These are phyloP conservation scores for Coturnix japonica DNA, from an alignment of 2,113 vertebrate species.

Conservation along the genomic window DNA sequence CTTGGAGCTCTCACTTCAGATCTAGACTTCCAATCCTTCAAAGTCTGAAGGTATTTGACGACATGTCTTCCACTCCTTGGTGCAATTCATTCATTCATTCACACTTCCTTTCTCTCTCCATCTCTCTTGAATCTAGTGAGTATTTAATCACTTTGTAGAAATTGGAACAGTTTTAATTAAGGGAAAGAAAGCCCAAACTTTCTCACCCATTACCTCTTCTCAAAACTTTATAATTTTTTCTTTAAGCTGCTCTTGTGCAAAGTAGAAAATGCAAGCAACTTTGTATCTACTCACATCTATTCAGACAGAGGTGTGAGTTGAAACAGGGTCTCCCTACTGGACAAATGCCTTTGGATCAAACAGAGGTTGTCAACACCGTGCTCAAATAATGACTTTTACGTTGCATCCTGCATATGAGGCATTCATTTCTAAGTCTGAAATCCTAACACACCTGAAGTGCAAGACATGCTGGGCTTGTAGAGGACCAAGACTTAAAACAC, in stretches of 20 bases:
- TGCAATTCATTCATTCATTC: not conserved
- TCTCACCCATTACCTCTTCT: not conserved
- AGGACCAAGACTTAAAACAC: not conserved
- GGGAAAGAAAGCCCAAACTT: not conserved
- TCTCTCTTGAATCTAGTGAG: not conserved
- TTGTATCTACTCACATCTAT: not conserved
- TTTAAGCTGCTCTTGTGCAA: not conserved
- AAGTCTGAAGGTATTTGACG: not conserved
- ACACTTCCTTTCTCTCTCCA: accelerated
- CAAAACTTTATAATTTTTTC: not conserved
- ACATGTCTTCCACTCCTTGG: not conserved
- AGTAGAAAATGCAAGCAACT: not conserved
- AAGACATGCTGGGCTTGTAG: not conserved
- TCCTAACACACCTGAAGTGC: not conserved
- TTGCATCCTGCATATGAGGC: not conserved
- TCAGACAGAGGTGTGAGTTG: not conserved
- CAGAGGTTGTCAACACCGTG: accelerated
- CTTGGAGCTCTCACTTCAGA: not conserved
- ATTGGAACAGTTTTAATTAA: not conserved
- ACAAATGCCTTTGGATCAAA: not conserved
- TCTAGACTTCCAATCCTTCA: not conserved
- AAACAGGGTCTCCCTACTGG: not conserved
- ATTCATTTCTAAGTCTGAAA: not conserved
- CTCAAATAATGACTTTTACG: not conserved
- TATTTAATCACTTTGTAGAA: not conserved